A percentile compares a stretch with the other conserved stretches of the same genome.
Conservation (phyloP, 2,797 vertebrate genomes). For the Molothrus aeneus region DNA sequence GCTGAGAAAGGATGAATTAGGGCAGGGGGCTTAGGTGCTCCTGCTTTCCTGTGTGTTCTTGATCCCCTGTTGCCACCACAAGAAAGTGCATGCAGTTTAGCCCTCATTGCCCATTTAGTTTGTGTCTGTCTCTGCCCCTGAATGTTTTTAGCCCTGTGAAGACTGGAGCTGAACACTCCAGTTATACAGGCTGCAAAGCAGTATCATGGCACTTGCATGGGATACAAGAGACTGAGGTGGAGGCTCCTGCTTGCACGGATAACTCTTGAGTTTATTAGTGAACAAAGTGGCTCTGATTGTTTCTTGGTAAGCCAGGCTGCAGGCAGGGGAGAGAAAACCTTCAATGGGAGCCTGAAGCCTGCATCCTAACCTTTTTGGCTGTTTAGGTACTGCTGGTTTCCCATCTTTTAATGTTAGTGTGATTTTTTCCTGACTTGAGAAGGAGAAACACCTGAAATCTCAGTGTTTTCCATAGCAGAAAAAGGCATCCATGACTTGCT, state of each 20-base stretch:
- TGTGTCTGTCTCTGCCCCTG: background rate
- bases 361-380: background rate
- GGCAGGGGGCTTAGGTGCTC: background rate
- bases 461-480: background rate
- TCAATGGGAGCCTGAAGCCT: background rate
- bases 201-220: accelerated
- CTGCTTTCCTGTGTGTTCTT: background rate
- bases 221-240: background rate
- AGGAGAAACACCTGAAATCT: background rate
- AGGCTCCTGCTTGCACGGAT: background rate
- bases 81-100: background rate
- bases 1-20: background rate
- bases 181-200: background rate
- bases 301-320: background rate
- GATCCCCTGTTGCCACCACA: background rate
- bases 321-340: background rate
- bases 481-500: background rate
- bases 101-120: background rate
- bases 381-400: background rate
- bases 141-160: background rate
- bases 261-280: accelerated
- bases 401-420: background rate
- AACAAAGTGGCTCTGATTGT: background rate
- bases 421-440: background rate
- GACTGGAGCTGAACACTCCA: background rate